Evolutionary conservation across 1,140 invertebrate genomes (phyloP).

Genomic region (Mercenaria mercenaria): DNA sequence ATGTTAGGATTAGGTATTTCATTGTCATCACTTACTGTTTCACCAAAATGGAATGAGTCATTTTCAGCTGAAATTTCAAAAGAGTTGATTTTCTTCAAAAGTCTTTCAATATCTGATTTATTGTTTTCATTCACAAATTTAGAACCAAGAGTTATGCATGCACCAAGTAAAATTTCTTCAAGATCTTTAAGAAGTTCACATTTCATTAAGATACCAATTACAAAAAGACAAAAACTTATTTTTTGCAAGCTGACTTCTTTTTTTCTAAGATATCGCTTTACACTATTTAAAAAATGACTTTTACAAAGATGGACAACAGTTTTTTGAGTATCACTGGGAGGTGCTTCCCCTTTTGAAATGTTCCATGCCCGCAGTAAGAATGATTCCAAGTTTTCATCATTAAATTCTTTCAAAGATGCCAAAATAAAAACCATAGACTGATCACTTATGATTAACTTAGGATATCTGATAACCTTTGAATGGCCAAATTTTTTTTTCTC

Average conservation of each 20-base stretch:
- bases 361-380: neutral
- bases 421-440: slow-evolving; percentile 45
- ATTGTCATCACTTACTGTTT: too few relatives aligned
- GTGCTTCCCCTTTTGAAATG: neutral
- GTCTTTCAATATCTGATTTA: neutral
- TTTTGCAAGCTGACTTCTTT: neutral
- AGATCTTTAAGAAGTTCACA: neutral
- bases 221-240: slow-evolving; percentile 6
- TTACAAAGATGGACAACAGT: neutral
- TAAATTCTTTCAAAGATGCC: slow-evolving; percentile 21
- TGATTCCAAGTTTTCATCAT: slow-evolving; percentile 1
- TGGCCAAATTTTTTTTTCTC: slow-evolving; percentile 28
- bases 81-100: neutral
- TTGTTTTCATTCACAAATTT: neutral
- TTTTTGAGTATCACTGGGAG: neutral
- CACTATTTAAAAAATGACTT: neutral
- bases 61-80: neutral
- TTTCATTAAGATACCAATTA: slow-evolving; percentile 6
- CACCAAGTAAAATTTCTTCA: neutral
- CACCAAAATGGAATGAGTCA: too few relatives aligned
- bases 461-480: neutral
- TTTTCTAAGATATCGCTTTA: neutral
- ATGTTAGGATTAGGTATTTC: neutral
- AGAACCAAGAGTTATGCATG: neutral
- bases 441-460: neutral